A percentile compares a stretch with the other conserved stretches of the same genome.
Conservation (phyloP, 2,797 vertebrate genomes). For the Poeciliopsis paucimaculata region DNA sequence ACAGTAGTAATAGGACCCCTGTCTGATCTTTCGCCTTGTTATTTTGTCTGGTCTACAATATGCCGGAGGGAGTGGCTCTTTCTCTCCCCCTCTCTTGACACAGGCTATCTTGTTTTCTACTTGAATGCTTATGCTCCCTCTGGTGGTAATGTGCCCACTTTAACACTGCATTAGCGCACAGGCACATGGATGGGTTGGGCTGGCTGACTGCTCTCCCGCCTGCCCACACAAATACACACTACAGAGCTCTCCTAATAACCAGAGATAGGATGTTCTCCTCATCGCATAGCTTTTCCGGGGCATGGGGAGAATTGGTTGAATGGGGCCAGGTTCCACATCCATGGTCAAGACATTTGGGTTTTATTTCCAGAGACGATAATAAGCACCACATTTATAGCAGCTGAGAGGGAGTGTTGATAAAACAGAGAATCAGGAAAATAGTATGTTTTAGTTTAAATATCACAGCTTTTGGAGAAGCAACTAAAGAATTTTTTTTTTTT, state of each 20-base stretch:
- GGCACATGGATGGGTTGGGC: conserved; percentile 65
- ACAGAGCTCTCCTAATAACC: conserved; percentile 65
- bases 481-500: neutral
- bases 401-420: conserved; percentile 27
- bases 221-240: conserved; percentile 57
- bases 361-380: conserved; percentile 46
- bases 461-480: conserved; percentile 1
- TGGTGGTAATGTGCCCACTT: conserved; percentile 86
- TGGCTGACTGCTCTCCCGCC: conserved; percentile 70
- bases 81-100: conserved; percentile 77
- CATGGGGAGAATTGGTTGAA: conserved; percentile 54
- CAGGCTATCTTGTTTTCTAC: conserved; percentile 82
- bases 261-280: conserved; percentile 63
- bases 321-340: conserved; percentile 43
- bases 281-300: conserved; percentile 64
- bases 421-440: conserved; percentile 26
- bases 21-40: conserved; percentile 80
- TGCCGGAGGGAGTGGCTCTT: conserved; percentile 77
- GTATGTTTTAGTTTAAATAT: conserved; percentile 50
- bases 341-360: conserved; percentile 41
- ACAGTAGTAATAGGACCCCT: conserved; percentile 75
- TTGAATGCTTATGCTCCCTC: conserved; percentile 87
- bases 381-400: conserved; percentile 13
- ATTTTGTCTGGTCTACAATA: conserved; percentile 76
- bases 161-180: conserved; percentile 82